Evolutionary conservation across 2,113 vertebrate genomes (phyloP).

Genomic region (Phodopus roborovskii): DNA sequence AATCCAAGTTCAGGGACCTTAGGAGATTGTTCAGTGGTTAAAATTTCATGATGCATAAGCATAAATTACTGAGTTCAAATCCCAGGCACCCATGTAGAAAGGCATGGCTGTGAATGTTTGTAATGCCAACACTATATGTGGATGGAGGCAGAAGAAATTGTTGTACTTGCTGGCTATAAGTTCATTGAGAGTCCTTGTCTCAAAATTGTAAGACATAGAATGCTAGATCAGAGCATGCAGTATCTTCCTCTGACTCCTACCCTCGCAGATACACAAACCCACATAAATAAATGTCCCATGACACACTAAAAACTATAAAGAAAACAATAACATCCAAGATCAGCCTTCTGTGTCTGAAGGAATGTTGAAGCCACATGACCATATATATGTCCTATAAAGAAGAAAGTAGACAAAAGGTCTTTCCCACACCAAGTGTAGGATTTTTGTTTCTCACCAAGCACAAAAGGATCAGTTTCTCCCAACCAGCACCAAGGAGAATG

Average conservation of each 20-base stretch:
- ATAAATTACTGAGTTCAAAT: not conserved
- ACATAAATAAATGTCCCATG: not conserved
- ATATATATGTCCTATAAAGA: not conserved
- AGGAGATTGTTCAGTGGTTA: not conserved
- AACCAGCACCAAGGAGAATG: not conserved
- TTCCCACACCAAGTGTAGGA: not conserved
- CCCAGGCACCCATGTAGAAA: not conserved
- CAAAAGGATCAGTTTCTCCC: not conserved
- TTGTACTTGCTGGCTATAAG: not conserved
- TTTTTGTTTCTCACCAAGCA: constrained; percentile 3
- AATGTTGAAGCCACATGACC: not conserved
- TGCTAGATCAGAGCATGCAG: not conserved
- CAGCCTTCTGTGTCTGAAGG: not conserved
- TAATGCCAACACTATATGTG: not conserved
- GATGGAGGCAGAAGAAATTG: not conserved
- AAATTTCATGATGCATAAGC: not conserved
- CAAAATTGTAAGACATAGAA: not conserved
- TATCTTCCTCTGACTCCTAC: no score
- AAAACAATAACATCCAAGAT: not conserved
- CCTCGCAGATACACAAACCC: not conserved
- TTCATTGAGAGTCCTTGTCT: not conserved
- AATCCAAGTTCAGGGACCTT: not conserved
- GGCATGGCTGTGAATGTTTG: not conserved
- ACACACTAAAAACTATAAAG: not conserved
- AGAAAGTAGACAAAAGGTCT: not conserved